phyloP scores from a whole-genome alignment of 2,888 invertebrate species.

The Spicauda simplicius region DNA sequence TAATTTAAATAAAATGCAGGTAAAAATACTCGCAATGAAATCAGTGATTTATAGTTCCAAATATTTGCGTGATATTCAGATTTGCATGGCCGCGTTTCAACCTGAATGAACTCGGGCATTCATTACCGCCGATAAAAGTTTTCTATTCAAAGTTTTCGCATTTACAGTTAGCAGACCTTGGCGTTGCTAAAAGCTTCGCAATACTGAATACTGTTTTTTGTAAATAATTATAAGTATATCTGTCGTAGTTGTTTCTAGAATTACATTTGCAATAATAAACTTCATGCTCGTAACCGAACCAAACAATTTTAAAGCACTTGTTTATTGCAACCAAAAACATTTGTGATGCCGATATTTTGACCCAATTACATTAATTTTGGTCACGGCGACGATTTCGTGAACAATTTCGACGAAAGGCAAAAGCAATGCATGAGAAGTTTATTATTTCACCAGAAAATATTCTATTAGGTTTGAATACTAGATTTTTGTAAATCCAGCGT shows the following conservation, averaged over 20 bases:
- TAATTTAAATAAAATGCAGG: background rate
- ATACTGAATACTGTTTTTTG: background rate
- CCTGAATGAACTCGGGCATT: constrained; percentile 30
- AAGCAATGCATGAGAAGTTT: too few relatives aligned
- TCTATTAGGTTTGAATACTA: background rate
- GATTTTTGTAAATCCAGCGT: background rate
- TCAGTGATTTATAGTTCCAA: constrained; percentile 6
- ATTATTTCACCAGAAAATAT: too few relatives aligned
- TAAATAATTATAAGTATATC: background rate
- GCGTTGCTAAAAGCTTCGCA: constrained; percentile 14
- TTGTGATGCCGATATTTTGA: constrained; percentile 3
- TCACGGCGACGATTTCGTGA: background rate
- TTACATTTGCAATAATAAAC: too few relatives aligned
- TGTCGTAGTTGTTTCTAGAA: background rate
- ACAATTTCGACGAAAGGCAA: background rate
- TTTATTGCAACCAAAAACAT: too few relatives aligned
- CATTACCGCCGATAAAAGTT: constrained; percentile 33
- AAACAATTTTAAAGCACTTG: background rate
- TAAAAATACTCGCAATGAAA: background rate
- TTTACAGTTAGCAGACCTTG: constrained; percentile 28
- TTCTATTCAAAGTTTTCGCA: constrained; percentile 35
- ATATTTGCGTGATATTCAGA: constrained; percentile 20
- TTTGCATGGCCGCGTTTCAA: constrained; percentile 22
- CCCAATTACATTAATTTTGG: background rate
- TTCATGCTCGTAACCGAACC: background rate